Evolutionary conservation across 2,797 vertebrate species (phyloP), one percentile per base, ranked within the genome.

Genomic region (Rhyacichthys aspro): DNA sequence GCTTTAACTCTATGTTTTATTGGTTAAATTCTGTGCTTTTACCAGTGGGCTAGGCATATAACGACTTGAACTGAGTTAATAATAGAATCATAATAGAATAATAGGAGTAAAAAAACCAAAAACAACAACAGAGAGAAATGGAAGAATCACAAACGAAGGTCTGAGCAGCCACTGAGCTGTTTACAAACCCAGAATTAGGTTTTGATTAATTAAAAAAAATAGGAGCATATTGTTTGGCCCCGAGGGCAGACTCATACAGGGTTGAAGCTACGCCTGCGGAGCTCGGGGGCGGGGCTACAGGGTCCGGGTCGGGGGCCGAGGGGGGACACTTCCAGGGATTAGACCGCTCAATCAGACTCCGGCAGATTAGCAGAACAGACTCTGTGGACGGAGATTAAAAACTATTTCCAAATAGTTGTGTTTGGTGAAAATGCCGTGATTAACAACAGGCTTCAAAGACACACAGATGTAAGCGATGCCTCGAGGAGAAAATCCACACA

Each of bases 161-260:
- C 48, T 32, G 28, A 50, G 46, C 66, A 56, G 49, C 49, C 36
- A 42, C n/a, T 11, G 53, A 67, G 52, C 44, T 63, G 36, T 53
- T 63, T 67, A 71, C 11, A 72, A 54, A 79, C 60, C 70, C 54
- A 81, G 60, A 76, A 72, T 76, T 66, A 63, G 46, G 36, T 83
- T 87, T 78, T 69, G 75, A 84, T 85, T 90, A 90, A 93, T 90
- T 89, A 86, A 83, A 28, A 28, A n/a, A 72, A 85, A 82, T 77
- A 63, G 67, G 63, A 74, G 72, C 91, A 93, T 93, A 92, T 92
- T 93, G 92, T 79, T 82, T 78, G 81, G 81, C 91, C 92, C 90
- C 67, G 63, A 79, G 92, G 92, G 89, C 90, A 93, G 91, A 93
- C 91, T 93, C 92, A 75, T 85, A 88, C 89, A 84, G 85, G 84